Base-by-base conservation (phyloP, 2,113 vertebrate species). In the Eolophus roseicapilla region DNA sequence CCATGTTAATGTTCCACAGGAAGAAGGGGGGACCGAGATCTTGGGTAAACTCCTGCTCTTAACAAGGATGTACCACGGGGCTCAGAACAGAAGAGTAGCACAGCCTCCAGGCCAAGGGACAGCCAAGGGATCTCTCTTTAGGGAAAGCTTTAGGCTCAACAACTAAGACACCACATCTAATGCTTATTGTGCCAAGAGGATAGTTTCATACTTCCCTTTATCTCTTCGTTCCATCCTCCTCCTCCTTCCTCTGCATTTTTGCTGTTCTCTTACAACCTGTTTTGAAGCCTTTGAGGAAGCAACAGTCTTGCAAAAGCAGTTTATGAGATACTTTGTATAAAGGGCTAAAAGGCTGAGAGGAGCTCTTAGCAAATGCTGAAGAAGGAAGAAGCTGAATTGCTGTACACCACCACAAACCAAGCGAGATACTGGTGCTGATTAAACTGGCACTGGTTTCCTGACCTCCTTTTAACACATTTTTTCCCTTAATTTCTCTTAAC, bases 21-120 rank as follows among this genome's bases (percentile, higher is more conserved):
- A 68, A 44, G 13, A 52, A 44, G 41, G 14, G 4, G 9, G 7
- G 44, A 19, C 13, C 0, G 0, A 60, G 33, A 47, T 37, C 29
- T 93, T 37, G 27, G 52, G 25, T 10, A 18, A 83, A 53, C 5
- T 43, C n/a, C 10, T 39, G 71, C 86, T 78, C 33, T 39, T 39
- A 14, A 20, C 7, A 52, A 33, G 60, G 55, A 5, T 10, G 27
- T 18, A 35, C 25, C 1, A 3, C 55, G 64, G 64, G 29, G 78
- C 69, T 82, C 23, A 35, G 53, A n/a, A 5, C 4, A 28, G 8
- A 2, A 3, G 13, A 64, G 62, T 0, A 29, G 57, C 19, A 16
- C 60, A 67, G 29, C 15, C 29, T 17, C 20, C 14, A 37, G 43
- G 60, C 33, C 68, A 59, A 55, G 74, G 47, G 18, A 55, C 29